A percentile compares a stretch with the other conserved stretches of the same genome.
These are phyloP conservation scores for Etheostoma nigrum DNA, from an alignment of 2,797 vertebrate species.

Conservation along the genomic window DNA sequence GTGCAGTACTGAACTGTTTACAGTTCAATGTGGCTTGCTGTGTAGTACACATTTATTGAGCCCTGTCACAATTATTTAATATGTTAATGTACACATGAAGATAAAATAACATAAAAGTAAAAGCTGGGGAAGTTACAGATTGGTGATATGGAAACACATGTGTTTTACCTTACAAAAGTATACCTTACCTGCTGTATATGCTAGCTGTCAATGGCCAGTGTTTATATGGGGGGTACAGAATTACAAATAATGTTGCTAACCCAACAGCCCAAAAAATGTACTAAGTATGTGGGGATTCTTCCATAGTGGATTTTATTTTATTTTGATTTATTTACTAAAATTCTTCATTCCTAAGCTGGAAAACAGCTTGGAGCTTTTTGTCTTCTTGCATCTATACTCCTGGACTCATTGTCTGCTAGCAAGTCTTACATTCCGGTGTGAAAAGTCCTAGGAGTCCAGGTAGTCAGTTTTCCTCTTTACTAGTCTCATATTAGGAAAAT, in stretches of 20 bases:
- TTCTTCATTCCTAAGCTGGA: slow-evolving; percentile 10
- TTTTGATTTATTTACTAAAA: slow-evolving; percentile 37
- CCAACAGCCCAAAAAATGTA: slow-evolving; percentile 3
- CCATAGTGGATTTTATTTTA: slow-evolving; percentile 20
- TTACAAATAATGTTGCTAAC: not conserved
- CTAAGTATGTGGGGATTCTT: slow-evolving; percentile 10
- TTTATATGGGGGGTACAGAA: not conserved
- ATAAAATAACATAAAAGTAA: slow-evolving; percentile 16
- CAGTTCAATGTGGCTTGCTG: slow-evolving; percentile 51
- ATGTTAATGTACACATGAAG: too few relatives aligned
- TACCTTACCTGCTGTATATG: not conserved
- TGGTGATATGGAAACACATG: slow-evolving; percentile 9
- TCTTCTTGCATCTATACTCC: slow-evolving; percentile 6
- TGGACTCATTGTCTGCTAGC: slow-evolving; percentile 9
- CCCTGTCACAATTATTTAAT: not conserved
- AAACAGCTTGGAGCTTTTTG: slow-evolving; percentile 25
- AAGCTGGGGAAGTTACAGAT: slow-evolving; percentile 38
- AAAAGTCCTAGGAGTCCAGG: slow-evolving; percentile 21
- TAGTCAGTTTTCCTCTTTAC: slow-evolving; percentile 22
- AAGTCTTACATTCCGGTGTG: not conserved
- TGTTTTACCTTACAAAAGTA: too few relatives aligned
- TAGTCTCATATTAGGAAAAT: not conserved
- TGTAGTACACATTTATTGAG: slow-evolving; percentile 62
- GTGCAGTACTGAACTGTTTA: not conserved
- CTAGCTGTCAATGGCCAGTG: not conserved